Evolutionary conservation across 1,140 invertebrate genomes (phyloP).

Genomic region (Parasteatoda tepidariorum): DNA sequence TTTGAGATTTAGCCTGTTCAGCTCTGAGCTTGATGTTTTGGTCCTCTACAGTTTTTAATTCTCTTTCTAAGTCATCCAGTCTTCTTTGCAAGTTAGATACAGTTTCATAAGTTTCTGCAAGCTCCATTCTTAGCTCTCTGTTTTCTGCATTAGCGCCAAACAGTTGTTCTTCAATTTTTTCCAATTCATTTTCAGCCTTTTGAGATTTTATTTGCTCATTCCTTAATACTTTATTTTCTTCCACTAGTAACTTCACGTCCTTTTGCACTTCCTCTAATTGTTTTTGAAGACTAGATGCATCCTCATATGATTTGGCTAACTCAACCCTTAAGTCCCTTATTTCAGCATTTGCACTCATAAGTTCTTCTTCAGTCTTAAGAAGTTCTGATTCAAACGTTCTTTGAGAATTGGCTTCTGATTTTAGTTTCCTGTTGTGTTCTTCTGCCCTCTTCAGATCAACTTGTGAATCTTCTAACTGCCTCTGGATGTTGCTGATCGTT

Average conservation of each 20-base stretch:
- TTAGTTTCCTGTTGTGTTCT: constrained; percentile 42
- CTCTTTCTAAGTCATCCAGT: constrained; percentile 43
- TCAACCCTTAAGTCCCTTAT: constrained; percentile 62
- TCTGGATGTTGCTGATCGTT: constrained; percentile 63
- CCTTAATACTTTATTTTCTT: constrained; percentile 53
- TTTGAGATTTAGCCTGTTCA: constrained; percentile 52
- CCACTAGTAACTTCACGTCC: constrained; percentile 39
- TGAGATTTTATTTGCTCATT: constrained; percentile 45
- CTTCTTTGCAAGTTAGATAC: constrained; percentile 55
- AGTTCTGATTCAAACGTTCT: constrained; percentile 59
- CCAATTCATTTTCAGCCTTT: constrained; percentile 47
- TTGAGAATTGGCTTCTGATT: constrained; percentile 49
- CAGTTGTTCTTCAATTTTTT: constrained; percentile 54
- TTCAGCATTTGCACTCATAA: constrained; percentile 57
- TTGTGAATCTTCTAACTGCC: constrained; percentile 62
- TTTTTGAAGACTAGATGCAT: constrained; percentile 61
- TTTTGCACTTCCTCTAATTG: constrained; percentile 62
- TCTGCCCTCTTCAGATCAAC: constrained; percentile 50
- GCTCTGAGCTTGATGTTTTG: constrained; percentile 52
- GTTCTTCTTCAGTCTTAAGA: constrained; percentile 51
- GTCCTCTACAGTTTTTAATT: constrained; percentile 52
- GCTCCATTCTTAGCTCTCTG: constrained; percentile 48
- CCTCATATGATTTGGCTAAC: constrained; percentile 64
- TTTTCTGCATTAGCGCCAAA: constrained; percentile 54
- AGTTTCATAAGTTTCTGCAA: constrained; percentile 56